These are phyloP conservation scores for Acridotheres tristis DNA, from an alignment of 2,797 vertebrate genomes.

Conservation along the genomic window DNA sequence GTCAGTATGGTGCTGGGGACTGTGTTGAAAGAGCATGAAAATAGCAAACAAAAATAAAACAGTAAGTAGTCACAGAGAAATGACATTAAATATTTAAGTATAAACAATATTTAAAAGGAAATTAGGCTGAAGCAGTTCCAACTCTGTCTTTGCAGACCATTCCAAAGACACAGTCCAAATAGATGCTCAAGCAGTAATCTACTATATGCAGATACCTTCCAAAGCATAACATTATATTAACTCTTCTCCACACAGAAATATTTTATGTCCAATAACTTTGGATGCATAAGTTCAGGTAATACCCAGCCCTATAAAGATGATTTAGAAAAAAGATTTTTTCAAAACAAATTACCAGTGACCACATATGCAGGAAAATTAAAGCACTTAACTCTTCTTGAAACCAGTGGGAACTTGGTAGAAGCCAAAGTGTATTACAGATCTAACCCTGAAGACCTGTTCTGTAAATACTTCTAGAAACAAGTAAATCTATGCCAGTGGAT, in stretches of 20 bases:
- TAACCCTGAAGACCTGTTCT: neutral
- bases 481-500: neutral
- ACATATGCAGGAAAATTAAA: neutral
- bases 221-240: neutral
- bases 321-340: neutral
- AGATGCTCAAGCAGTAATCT: neutral
- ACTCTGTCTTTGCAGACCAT: neutral
- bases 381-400: neutral
- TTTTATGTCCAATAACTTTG: neutral
- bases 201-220: neutral
- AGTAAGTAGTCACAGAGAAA: neutral
- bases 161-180: neutral
- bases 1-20: neutral
- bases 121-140: neutral
- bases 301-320: neutral
- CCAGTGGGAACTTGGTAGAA: neutral
- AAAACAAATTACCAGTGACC: neutral
- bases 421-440: neutral
- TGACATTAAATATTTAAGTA: neutral
- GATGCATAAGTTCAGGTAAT: neutral
- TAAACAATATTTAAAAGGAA: neutral
- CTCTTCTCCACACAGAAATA: neutral
- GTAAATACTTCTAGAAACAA: neutral
- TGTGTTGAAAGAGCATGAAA: neutral
- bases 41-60: neutral